Base-by-base conservation (phyloP, 2,888 invertebrate species). In the Desoria tigrina region DNA sequence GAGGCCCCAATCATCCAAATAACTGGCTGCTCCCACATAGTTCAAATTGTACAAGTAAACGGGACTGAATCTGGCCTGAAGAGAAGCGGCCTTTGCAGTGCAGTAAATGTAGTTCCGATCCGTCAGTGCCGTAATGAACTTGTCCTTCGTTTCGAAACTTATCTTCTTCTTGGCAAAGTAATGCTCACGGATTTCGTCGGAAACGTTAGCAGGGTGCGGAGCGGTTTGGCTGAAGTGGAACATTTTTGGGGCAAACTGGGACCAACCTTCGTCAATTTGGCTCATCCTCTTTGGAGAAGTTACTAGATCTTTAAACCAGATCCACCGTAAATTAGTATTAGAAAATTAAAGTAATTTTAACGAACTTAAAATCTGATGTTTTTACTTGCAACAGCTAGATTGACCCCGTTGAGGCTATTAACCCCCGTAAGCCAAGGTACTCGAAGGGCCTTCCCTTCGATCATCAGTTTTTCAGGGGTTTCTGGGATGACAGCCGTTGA, bases 91-190 rank as follows among this genome's bases (percentile, higher is more conserved):
- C 21, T 65, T 42, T 9, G 65, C 65, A 27, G 66, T 56, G 57
- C 71, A 69, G n/a, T 59, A 32, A 51, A 66, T 57, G 27, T 65
- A 71, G 57, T 71, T 66, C 28, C 71, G 37, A 37, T 71, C 71
- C 11, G 63, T 62, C 11, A 71, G 27, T 1, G 71, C 71, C 28
- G 64, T 42, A 2, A 65, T 56, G 23, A 71, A 53, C 23, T 65
- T 65, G 27, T 66, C 65, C 42, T 65, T 65, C 14, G 60, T 63
- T 9, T 66, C 57, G 14, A 59, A 57, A 4, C 21, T 42, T 11
- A 65, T 54, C 16, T 23, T 56, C 21, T 62, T 59, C 3, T 57
- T 37, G 0, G 66, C 71, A 67, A 71, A 71, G 53, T 71, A 71
- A 39, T 62, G 66, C 23, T 64, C 65, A 1, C 66, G 28, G n/a